Evolutionary conservation across 2,113 vertebrate genomes (phyloP).

Genomic region (Hippolais icterina): DNA sequence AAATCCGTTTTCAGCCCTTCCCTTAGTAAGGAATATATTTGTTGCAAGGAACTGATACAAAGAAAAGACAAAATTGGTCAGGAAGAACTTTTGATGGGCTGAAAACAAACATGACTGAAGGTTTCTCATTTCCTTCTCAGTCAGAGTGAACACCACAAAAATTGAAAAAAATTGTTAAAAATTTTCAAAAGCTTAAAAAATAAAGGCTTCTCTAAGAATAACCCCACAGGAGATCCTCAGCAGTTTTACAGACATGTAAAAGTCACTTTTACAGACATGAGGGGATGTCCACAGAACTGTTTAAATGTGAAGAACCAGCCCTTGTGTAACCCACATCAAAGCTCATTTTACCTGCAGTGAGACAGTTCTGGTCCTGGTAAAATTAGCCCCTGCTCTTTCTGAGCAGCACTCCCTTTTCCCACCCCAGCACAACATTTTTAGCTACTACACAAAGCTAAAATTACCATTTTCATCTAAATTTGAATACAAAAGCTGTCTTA

Average conservation of each 20-base stretch:
- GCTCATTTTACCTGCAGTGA: background rate
- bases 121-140: background rate
- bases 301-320: background rate
- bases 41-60: background rate
- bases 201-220: background rate
- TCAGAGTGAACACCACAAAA: background rate
- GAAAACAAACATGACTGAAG: background rate
- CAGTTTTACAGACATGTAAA: background rate
- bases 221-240: background rate
- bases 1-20: background rate
- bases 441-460: background rate
- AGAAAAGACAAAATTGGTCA: background rate
- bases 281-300: background rate
- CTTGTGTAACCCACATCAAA: background rate
- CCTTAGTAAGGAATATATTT: background rate
- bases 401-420: background rate
- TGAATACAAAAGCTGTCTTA: background rate
- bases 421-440: background rate
- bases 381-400: background rate
- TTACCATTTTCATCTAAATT: background rate
- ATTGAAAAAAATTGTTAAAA: background rate
- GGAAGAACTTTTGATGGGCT: background rate
- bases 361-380: background rate
- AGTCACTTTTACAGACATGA: background rate
- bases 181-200: background rate